Base-by-base conservation (phyloP, 2,113 vertebrate species). In the Bufo gargarizans region DNA sequence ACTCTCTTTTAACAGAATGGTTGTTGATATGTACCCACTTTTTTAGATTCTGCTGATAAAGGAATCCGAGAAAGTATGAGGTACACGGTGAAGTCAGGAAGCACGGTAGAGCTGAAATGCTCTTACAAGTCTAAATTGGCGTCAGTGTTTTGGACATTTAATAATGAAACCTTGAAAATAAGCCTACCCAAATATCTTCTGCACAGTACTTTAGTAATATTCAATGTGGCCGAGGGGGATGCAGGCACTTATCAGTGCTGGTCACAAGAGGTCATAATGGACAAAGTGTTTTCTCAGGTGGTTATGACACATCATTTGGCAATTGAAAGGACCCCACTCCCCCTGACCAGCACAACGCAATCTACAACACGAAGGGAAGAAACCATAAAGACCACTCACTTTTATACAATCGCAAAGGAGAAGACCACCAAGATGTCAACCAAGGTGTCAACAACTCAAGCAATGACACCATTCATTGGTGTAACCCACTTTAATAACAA, bases 161-260 rank as follows among this genome's bases (percentile, higher is more conserved):
- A 95, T 89, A 92, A 95, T 0, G 92, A 94, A 0, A 85, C 91
- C 9, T 91, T 99, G 88, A 90, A 92, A 87, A 95, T 93, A 0
- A 95, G 96, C 90, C 94, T 95, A 69, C 96, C 97, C 7, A 97
- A 96, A 90, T 98, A 98, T 89, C 93, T 97, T 69, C 90, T 97
- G 86, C 94, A 93, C 8, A 96, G 95, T 2, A 94, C 95, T 0
- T 90, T 99, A 91, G 96, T 99, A 3, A 96, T 99, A 91, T 97
- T 98, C 95, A 97, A 97, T 91, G 94, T 98, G 83, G 96, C 95
- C 0, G 94, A 96, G 0, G 95, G 95, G 81, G 97, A 98, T 92
- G 96, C 96, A 0, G 98, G 98, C 6, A 93, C 92, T 65, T 99
- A 99, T 77, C 96, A 97, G 84, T 99, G 98, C 92, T 96, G 97